A percentile compares a stretch with the other conserved stretches of the same genome.
Conservation (phyloP, 2,797 vertebrate genomes). For the Rhabdomys pumilio region DNA sequence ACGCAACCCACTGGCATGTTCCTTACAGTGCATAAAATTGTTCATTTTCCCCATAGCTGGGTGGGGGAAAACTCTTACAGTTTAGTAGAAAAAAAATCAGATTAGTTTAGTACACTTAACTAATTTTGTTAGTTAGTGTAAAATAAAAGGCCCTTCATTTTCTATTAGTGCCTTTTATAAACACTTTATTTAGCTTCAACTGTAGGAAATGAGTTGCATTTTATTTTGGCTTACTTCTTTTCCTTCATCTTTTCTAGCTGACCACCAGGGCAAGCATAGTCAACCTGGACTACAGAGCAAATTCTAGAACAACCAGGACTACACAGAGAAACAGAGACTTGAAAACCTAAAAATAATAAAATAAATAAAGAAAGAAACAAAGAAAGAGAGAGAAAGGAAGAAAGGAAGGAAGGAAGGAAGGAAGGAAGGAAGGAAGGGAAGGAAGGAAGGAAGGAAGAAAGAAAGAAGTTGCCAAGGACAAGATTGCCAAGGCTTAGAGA, state of each 20-base stretch:
- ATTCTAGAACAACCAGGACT: not conserved
- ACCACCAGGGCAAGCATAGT: not conserved
- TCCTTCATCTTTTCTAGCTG: conserved; percentile 31
- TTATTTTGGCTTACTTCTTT: conserved; percentile 39
- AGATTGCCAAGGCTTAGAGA: not conserved
- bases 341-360: not conserved
- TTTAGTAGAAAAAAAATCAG: not conserved
- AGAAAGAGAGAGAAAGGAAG: not conserved
- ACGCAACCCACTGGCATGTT: too few relatives aligned
- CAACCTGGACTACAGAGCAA: not conserved
- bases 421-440: too few relatives aligned
- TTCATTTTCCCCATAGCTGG: not conserved
- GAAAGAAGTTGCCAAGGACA: not conserved
- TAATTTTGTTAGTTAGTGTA: too few relatives aligned
- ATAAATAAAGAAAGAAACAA: not conserved
- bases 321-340: not conserved
- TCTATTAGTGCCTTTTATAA: not conserved
- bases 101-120: not conserved
- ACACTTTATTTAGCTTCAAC: not conserved
- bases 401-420: too few relatives aligned
- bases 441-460: not conserved
- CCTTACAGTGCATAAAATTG: not conserved
- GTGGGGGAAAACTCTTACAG: not conserved
- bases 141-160: not conserved
- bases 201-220: not conserved